Conservation (phyloP, 2,113 vertebrate genomes). For the Pluvialis apricaria region DNA sequence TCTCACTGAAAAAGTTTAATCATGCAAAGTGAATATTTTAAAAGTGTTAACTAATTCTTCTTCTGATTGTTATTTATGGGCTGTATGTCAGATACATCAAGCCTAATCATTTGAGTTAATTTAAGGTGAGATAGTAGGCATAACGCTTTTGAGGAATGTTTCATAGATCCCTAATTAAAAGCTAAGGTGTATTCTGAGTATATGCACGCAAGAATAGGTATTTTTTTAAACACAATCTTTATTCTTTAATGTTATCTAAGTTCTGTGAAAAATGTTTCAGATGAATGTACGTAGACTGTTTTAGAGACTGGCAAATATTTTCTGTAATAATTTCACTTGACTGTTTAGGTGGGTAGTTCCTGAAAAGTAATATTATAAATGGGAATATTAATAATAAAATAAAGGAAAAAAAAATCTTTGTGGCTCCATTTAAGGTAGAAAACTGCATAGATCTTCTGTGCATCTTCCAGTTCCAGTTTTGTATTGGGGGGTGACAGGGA, state of each 20-base stretch:
- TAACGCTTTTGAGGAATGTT: background rate
- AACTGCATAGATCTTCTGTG: background rate
- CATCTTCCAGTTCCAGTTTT: background rate
- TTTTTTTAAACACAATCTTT: background rate
- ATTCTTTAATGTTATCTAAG: background rate
- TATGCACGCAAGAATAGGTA: background rate
- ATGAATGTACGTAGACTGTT: background rate
- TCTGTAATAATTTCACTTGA: background rate
- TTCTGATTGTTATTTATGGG: background rate
- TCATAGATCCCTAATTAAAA: background rate
- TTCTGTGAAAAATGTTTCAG: background rate
- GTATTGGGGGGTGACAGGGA: background rate
- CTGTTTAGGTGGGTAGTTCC: background rate
- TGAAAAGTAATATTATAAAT: background rate
- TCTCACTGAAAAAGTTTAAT: background rate
- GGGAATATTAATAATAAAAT: background rate
- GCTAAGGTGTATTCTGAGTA: background rate
- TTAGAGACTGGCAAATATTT: background rate
- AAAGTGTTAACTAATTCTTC: background rate
- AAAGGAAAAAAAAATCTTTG: background rate
- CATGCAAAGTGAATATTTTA: background rate
- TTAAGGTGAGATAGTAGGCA: background rate
- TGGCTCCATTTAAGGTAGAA: background rate
- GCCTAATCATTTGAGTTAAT: background rate
- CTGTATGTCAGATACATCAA: background rate